phyloP scores from a whole-genome alignment of 2,888 invertebrate genomes.

The Tridacna crocea region DNA sequence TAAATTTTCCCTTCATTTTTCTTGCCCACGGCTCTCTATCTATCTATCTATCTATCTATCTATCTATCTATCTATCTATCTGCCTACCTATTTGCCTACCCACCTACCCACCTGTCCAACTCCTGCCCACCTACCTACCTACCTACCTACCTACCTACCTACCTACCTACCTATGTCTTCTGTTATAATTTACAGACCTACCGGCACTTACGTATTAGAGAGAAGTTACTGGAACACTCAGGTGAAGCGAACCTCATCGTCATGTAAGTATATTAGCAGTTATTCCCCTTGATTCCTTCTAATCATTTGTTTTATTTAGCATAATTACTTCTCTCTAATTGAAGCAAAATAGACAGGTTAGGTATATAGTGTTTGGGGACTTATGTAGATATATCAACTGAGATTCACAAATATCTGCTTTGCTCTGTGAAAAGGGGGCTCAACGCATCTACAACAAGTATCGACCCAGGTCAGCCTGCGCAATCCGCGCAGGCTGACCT shows the following conservation, averaged over 20 bases:
- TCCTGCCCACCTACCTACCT: not conserved
- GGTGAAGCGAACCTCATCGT: constrained; percentile 93
- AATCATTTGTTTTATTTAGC: not conserved
- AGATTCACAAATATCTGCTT: no score
- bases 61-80: not conserved
- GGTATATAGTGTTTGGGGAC: no score
- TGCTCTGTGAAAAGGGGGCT: no score
- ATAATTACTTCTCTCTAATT: no score
- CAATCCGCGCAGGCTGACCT: no score
- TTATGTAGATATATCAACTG: no score
- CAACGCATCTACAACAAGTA: no score
- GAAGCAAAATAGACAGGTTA: no score
- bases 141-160: not conserved
- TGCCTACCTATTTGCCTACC: not conserved
- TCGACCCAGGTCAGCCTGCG: no score
- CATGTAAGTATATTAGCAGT: constrained; percentile 88
- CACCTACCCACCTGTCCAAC: not conserved
- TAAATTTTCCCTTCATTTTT: not conserved
- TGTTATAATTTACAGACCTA: constrained; percentile 87
- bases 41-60: not conserved
- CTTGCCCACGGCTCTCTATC: not conserved
- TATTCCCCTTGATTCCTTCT: not conserved
- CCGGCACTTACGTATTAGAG: constrained; percentile 94
- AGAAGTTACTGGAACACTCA: constrained; percentile 93
- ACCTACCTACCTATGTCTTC: constrained; percentile 28